These are phyloP conservation scores for Rhaphigaster nebulosa DNA, from an alignment of 2,888 invertebrate species.

Conservation along the genomic window DNA sequence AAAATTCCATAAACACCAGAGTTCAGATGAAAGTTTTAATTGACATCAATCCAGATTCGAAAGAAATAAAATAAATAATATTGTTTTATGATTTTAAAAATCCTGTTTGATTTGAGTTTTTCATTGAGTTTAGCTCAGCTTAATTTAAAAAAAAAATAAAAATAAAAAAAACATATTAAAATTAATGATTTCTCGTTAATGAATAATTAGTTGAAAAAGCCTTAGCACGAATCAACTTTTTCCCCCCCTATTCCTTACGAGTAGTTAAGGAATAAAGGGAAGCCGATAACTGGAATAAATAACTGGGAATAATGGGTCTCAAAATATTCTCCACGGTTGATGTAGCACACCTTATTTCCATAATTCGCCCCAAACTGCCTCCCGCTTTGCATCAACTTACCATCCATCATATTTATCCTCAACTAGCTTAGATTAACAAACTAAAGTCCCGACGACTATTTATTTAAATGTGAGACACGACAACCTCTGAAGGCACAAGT, in stretches of 20 bases:
- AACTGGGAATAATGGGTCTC: not conserved
- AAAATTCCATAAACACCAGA: too few relatives aligned
- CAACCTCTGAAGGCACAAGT: not conserved
- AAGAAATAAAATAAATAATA: too few relatives aligned
- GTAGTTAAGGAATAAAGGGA: not conserved
- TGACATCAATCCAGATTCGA: too few relatives aligned
- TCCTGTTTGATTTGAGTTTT: too few relatives aligned
- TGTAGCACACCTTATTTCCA: slow-evolving; percentile 4
- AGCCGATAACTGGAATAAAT: not conserved
- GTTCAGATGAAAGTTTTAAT: too few relatives aligned
- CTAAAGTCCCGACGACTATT: not conserved
- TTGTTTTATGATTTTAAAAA: too few relatives aligned
- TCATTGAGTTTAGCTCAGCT: too few relatives aligned
- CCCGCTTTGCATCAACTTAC: not conserved
- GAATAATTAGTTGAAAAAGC: too few relatives aligned
- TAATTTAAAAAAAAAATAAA: too few relatives aligned
- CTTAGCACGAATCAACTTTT: too few relatives aligned
- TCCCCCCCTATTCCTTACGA: not conserved
- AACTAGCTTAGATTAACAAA: not conserved
- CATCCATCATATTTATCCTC: not conserved
- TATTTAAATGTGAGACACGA: not conserved
- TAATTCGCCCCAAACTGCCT: not conserved
- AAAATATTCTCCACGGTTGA: not conserved
- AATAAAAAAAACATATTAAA: too few relatives aligned
- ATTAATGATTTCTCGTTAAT: too few relatives aligned